Conservation (phyloP, 1,140 invertebrate genomes). For the Drosophila pectinifera region DNA sequence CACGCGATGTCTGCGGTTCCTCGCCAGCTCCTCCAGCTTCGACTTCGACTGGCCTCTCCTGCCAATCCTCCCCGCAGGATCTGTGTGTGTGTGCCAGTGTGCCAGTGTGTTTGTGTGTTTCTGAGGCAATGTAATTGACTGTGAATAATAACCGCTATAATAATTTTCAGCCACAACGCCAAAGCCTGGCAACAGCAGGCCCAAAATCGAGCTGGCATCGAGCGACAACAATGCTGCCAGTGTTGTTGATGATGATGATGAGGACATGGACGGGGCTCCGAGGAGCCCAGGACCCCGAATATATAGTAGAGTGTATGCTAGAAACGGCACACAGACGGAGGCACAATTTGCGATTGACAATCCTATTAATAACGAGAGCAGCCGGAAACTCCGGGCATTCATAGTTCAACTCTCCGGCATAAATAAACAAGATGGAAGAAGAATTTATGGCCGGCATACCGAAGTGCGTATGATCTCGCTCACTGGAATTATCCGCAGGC, state of each 20-base stretch:
- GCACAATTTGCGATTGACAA: conserved; percentile 82
- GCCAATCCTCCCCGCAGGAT: background rate
- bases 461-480: conserved; percentile 47
- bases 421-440: conserved; percentile 59
- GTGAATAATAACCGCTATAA: conserved; percentile 84
- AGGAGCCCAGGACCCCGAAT: conserved; percentile 1
- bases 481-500: conserved; percentile 14
- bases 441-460: conserved; percentile 18
- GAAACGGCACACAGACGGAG: conserved; percentile 37
- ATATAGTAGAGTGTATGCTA: conserved; percentile 5
- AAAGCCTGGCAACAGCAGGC: conserved; percentile 36
- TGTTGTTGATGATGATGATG: conserved; percentile 74
- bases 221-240: conserved; percentile 53
- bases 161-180: conserved; percentile 78
- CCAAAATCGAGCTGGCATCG: conserved; percentile 39
- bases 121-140: conserved; percentile 80
- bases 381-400: conserved; percentile 35
- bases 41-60: background rate
- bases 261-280: conserved; percentile 8
- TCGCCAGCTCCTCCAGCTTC: conserved; percentile 20
- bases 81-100: conserved; percentile 9
- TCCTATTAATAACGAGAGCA: conserved; percentile 78
- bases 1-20: conserved; percentile 45
- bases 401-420: conserved; percentile 38
- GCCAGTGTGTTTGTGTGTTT: conserved; percentile 37